Percentiles rank a stretch among this genome's conserved stretches.
Conservation (phyloP, 2,888 invertebrate species). For the Ceraclea dissimilis region DNA sequence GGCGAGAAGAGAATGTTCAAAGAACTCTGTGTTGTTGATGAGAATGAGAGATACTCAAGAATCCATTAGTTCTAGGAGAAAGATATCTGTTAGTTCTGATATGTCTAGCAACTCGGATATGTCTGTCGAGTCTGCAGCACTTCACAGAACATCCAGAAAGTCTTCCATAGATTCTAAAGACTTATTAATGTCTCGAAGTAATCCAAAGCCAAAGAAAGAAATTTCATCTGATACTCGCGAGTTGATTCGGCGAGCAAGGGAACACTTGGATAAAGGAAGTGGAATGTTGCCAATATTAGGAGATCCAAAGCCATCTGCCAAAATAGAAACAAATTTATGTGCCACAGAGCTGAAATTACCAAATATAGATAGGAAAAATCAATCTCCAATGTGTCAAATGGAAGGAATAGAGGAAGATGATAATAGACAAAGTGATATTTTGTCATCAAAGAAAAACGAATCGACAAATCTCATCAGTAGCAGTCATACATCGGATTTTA, state of each 20-base stretch:
- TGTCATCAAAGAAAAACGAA: neutral
- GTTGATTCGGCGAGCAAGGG: conserved; percentile 16
- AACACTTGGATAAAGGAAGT: neutral
- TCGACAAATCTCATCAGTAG: neutral
- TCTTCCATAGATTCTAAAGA: conserved; percentile 22
- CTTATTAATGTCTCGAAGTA: conserved; percentile 8
- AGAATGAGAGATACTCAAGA: conserved; percentile 2
- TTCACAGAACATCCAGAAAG: conserved; percentile 16
- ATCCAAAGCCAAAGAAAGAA: conserved; percentile 18
- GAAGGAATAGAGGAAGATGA: neutral
- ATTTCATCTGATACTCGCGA: conserved; percentile 19
- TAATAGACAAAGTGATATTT: neutral
- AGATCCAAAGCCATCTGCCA: neutral
- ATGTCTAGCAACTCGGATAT: conserved; percentile 11
- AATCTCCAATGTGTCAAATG: neutral
- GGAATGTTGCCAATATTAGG: neutral
- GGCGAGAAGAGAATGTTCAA: conserved; percentile 29
- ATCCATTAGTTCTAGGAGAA: conserved; percentile 1
- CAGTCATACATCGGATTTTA: neutral
- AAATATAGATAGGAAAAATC: neutral
- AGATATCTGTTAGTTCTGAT: conserved; percentile 9
- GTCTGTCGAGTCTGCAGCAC: conserved; percentile 10
- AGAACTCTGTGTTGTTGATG: conserved; percentile 1
- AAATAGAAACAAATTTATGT: neutral
- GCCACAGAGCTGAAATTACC: neutral